A percentile compares a stretch with the other conserved stretches of the same genome.
Conservation (phyloP, 2,113 vertebrate species). For the Pseudorhombus dupliciocellatus region DNA sequence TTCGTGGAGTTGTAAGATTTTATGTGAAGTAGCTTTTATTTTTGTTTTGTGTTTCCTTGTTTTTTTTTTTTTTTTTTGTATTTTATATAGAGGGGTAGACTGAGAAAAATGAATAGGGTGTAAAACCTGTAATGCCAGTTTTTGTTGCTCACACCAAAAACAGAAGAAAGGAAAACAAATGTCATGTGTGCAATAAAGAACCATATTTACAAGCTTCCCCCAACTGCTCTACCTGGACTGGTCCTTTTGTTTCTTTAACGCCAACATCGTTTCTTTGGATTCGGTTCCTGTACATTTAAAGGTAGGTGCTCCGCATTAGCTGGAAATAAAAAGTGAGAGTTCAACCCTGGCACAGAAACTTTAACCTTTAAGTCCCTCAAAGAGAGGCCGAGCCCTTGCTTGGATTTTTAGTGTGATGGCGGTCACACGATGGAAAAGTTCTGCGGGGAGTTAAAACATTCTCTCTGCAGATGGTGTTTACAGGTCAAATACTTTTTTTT, state of each 20-base stretch:
- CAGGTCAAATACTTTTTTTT: conserved; percentile 5
- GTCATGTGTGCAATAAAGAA: conserved; percentile 84
- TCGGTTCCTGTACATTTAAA: conserved; percentile 39
- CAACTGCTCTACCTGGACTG: conserved; percentile 67
- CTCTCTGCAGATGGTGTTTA: conserved; percentile 23
- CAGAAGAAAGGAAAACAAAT: conserved; percentile 54
- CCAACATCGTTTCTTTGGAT: conserved; percentile 40
- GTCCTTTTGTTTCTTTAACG: conserved; percentile 57
- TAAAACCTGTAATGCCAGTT: conserved; percentile 73
- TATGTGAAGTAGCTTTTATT: conserved; percentile 70
- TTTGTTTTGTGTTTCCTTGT: conserved; percentile 71
- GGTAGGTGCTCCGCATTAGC: conserved; percentile 54
- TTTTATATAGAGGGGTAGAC: conserved; percentile 63
- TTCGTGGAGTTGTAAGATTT: conserved; percentile 67
- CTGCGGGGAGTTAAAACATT: conserved; percentile 2
- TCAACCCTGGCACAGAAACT: conserved; percentile 28
- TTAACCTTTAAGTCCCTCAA: too few relatives aligned
- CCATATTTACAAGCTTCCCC: conserved; percentile 72
- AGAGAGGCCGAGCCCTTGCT: conserved; percentile 3
- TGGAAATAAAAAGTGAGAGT: conserved; percentile 21
- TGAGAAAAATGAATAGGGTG: conserved; percentile 60
- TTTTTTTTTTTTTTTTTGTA: conserved; percentile 74
- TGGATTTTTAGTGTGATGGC: conserved; percentile 4
- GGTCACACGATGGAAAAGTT: conserved; percentile 13
- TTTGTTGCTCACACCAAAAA: conserved; percentile 76